Conservation (phyloP, 2,797 vertebrate species). For the Otus scops region DNA sequence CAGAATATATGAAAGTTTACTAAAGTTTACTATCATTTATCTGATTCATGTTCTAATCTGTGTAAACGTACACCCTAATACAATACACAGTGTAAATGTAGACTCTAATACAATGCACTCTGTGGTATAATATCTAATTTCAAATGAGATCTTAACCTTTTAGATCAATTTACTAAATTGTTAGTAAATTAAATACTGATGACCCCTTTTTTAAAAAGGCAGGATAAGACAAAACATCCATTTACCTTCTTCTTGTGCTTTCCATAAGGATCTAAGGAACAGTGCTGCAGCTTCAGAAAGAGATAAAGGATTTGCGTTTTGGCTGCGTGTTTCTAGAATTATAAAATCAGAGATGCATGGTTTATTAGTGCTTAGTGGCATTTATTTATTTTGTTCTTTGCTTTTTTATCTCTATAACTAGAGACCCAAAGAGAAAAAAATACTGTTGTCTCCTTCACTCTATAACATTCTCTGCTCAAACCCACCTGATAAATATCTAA, state of each 20-base stretch:
- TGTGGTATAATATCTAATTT: not conserved
- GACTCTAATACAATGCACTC: not conserved
- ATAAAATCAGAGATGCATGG: not conserved
- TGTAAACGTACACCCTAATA: not conserved
- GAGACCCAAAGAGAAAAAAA: not conserved
- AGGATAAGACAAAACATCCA: not conserved
- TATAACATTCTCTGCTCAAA: not conserved
- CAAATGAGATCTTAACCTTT: not conserved
- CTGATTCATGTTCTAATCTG: not conserved
- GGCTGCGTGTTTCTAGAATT: constrained; percentile 84
- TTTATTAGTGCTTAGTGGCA: not conserved
- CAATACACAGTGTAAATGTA: not conserved
- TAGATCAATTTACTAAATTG: not conserved
- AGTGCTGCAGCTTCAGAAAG: constrained; percentile 83
- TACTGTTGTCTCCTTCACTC: not conserved
- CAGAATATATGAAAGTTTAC: not conserved
- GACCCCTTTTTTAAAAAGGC: not conserved
- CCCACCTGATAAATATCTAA: not conserved
- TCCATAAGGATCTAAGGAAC: constrained; percentile 82
- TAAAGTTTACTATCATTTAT: not conserved
- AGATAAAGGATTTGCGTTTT: constrained; percentile 81
- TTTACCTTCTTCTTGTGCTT: constrained; percentile 83
- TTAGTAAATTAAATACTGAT: not conserved
- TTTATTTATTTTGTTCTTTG: not conserved
- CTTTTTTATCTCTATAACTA: not conserved